Base-by-base conservation (phyloP, 2,797 vertebrate genomes). In the Sternotherus odoratus region DNA sequence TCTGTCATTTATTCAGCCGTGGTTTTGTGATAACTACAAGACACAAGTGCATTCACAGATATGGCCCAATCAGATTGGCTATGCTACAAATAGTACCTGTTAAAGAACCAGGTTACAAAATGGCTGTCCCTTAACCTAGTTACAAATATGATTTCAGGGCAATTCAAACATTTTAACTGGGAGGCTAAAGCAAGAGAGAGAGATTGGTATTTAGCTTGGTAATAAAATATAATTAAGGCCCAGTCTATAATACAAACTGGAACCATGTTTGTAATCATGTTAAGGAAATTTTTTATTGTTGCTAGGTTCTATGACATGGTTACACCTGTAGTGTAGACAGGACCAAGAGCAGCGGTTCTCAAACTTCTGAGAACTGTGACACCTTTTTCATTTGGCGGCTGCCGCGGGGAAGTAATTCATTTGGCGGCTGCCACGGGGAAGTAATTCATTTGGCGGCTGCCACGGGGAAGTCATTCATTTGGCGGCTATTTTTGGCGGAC, bases 41-140 rank as follows among this genome's bases (percentile, higher is more conserved):
- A 92, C 78, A 8, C 33, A 79, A 53, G 36, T 17, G 36, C 57
- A 84, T n/a, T 56, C 74, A 56, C 39, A 74, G 89, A 86, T 21
- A 79, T 28, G 86, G 24, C 16, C 23, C 33, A 78, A 8, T 56
- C 83, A 89, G 17, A 0, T 4, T 72, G 63, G 46, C 54, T 57
- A 12, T 12, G 83, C 16, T n/a, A 80, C 57, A 28, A 82, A 87
- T 24, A 0, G 13, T 5, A 26, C 16, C 3, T 17, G 48, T 90
- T 85, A 21, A 60, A 85, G 53, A 91, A 63, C 5, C 24, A 57
- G 33, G 26, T 15, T 33, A 57, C 9, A n/a, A 87, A 86, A 30
- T 8, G 57, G 72, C 12, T 39, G 33, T 57, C 43, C 43, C 54
- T 10, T n/a, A 36, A 19, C 78, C n/a, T 48, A 80, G 33, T 6